Evolutionary conservation across 1,140 invertebrate species (phyloP).

Genomic region (Drosophila kikkawai): DNA sequence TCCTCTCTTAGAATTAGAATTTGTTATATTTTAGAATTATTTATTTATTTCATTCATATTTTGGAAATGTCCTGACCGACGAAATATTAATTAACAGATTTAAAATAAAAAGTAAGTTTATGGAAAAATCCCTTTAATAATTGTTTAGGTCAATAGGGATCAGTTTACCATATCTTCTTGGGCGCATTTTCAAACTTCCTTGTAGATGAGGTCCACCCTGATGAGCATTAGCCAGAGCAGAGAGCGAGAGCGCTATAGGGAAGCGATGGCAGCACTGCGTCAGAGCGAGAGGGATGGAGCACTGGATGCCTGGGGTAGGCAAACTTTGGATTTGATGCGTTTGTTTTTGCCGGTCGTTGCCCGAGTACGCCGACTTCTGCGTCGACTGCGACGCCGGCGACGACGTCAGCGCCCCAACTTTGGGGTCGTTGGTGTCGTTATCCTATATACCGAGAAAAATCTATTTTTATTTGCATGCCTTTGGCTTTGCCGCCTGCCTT

Average conservation of each 20-base stretch:
- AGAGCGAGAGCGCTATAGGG: slow-evolving; percentile 28
- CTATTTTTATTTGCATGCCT: slow-evolving; percentile 79
- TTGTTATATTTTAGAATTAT: background rate
- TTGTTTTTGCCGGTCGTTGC: slow-evolving; percentile 74
- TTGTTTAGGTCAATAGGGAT: background rate
- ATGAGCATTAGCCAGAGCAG: slow-evolving; percentile 13
- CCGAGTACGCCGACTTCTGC: slow-evolving; percentile 39
- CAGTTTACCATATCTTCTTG: background rate
- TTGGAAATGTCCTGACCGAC: background rate
- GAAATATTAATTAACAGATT: background rate
- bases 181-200: background rate
- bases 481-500: slow-evolving; percentile 11
- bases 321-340: slow-evolving; percentile 50
- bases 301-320: slow-evolving; percentile 36
- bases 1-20: background rate
- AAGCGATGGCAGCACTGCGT: background rate
- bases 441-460: slow-evolving; percentile 85
- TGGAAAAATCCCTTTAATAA: background rate
- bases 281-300: background rate
- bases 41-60: background rate
- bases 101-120: background rate
- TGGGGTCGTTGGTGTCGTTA: slow-evolving; percentile 85
- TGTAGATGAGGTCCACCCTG: slow-evolving; percentile 17
- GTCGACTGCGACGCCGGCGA: background rate
- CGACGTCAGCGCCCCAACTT: slow-evolving; percentile 45